Evolutionary conservation across 2,113 vertebrate species (phyloP).

Genomic region (Oncorhynchus kisutch): DNA sequence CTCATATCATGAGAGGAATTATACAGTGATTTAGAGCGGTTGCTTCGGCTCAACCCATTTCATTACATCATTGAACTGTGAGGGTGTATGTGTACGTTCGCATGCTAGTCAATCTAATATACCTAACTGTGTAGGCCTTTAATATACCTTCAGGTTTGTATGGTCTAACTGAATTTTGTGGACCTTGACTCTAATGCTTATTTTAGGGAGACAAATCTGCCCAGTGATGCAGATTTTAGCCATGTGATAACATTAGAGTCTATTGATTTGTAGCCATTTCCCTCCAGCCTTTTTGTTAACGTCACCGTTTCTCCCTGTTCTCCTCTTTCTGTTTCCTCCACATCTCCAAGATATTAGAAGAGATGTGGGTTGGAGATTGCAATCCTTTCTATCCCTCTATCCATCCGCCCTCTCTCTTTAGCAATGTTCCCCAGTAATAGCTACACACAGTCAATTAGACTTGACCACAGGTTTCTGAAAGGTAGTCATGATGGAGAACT

Average conservation of each 20-base stretch:
- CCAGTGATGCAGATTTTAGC: slow-evolving; percentile 58
- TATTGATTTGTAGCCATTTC: slow-evolving; percentile 65
- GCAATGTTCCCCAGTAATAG: slow-evolving; percentile 34
- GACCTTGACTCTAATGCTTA: slow-evolving; percentile 28
- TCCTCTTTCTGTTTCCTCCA: background rate
- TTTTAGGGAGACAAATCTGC: slow-evolving; percentile 60
- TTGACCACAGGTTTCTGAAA: slow-evolving; percentile 15
- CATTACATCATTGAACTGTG: slow-evolving; percentile 8
- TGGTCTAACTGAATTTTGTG: slow-evolving; percentile 30
- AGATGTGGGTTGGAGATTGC: background rate
- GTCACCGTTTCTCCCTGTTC: background rate
- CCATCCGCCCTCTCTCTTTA: slow-evolving; percentile 1
- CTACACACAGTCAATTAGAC: slow-evolving; percentile 50
- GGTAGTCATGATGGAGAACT: slow-evolving; percentile 22
- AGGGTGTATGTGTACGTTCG: background rate
- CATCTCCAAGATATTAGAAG: background rate
- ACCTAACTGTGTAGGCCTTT: background rate
- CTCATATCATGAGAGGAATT: background rate
- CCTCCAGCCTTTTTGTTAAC: slow-evolving; percentile 61
- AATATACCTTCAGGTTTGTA: slow-evolving; percentile 10
- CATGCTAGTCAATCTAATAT: background rate
- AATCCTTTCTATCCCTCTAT: slow-evolving; percentile 10
- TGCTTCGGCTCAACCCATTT: background rate
- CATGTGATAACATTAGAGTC: slow-evolving; percentile 64
- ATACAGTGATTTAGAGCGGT: slow-evolving; percentile 1